Percentiles rank a stretch among this genome's conserved stretches.
Conservation (phyloP, 2,888 invertebrate genomes). For the Cosmopolites sordidus region DNA sequence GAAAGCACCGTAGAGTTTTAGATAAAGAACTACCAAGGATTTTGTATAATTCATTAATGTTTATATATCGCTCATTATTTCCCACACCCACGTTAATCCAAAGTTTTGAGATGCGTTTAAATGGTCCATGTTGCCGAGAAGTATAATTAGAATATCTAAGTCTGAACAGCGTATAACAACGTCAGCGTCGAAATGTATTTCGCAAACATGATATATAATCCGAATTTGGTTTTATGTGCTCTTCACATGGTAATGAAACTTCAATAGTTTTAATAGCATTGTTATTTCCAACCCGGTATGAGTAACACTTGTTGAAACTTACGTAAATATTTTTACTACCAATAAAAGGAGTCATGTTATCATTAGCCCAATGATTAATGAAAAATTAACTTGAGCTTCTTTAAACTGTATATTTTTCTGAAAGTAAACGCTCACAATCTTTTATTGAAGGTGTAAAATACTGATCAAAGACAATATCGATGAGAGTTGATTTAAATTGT, state of each 20-base stretch:
- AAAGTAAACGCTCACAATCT: not conserved
- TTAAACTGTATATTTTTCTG: constrained; percentile 5
- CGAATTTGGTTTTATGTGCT: too few relatives aligned
- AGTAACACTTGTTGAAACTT: constrained; percentile 8
- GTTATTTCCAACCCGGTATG: constrained; percentile 3
- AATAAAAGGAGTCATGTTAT: constrained; percentile 8
- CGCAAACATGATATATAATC: too few relatives aligned
- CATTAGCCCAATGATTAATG: constrained; percentile 11
- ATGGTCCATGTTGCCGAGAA: not conserved
- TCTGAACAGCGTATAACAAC: constrained; percentile 2
- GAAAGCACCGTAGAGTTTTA: not conserved
- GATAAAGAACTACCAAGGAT: too few relatives aligned
- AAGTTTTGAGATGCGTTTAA: not conserved
- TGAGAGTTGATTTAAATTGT: not conserved
- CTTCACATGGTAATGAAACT: too few relatives aligned
- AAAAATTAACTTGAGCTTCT: constrained; percentile 11
- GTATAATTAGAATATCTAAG: not conserved
- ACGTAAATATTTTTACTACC: constrained; percentile 10
- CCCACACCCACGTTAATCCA: too few relatives aligned
- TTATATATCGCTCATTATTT: not conserved
- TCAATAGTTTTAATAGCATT: constrained; percentile 4
- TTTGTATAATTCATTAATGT: not conserved
- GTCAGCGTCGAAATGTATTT: not conserved
- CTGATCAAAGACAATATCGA: constrained; percentile 3
- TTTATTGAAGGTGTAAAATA: not conserved